Evolutionary conservation across 2,888 invertebrate genomes (phyloP).

Genomic region (Strigamia maritima): DNA sequence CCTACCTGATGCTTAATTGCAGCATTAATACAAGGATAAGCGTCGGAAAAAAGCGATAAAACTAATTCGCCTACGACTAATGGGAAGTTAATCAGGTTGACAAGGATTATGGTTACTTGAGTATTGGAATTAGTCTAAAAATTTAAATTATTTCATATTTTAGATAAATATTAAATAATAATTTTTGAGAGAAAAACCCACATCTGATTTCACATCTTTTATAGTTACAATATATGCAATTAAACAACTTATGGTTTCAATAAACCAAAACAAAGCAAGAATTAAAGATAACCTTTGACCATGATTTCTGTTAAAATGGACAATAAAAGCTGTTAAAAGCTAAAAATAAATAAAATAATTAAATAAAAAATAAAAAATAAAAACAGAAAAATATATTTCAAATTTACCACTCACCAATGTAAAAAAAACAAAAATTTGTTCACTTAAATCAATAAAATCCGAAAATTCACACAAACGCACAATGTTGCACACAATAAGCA

Average conservation of each 20-base stretch:
- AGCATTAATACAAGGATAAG: neutral
- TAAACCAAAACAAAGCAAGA: neutral
- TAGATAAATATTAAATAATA: neutral
- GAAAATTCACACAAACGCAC: neutral
- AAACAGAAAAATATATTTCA: neutral
- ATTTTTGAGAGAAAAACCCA: neutral
- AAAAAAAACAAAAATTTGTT: neutral
- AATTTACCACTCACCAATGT: neutral
- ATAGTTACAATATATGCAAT: neutral
- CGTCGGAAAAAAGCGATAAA: neutral
- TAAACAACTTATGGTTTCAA: conserved; percentile 12
- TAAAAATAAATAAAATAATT: neutral
- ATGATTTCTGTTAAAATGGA: neutral
- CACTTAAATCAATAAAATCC: conserved; percentile 6
- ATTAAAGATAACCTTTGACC: neutral
- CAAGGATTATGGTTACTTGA: neutral
- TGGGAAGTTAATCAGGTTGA: neutral
- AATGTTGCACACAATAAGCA: neutral
- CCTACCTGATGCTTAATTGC: neutral
- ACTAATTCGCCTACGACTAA: conserved; percentile 16
- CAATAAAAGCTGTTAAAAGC: neutral
- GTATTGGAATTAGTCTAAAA: neutral
- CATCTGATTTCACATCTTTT: neutral
- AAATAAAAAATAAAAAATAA: neutral
- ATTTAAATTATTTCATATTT: neutral